These are phyloP conservation scores for Hesperophylax magnus DNA, from an alignment of 1,140 invertebrate genomes.

Conservation along the genomic window DNA sequence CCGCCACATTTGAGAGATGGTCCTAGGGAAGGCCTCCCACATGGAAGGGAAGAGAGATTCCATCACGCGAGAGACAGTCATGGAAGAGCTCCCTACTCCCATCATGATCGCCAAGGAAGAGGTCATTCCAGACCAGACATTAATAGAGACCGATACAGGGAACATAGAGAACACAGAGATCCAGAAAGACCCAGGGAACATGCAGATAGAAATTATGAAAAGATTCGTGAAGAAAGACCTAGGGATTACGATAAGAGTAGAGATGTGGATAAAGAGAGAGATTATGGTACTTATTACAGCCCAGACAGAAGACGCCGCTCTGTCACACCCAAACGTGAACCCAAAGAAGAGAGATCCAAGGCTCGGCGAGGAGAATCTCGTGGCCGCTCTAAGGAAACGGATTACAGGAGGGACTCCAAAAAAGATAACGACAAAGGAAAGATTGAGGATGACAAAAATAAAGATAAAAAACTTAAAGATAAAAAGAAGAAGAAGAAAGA, in stretches of 20 bases:
- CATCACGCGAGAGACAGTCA: conserved; percentile 38
- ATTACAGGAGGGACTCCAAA: conserved; percentile 67
- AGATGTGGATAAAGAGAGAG: conserved; percentile 56
- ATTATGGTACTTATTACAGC: conserved; percentile 45
- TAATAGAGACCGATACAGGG: conserved; percentile 39
- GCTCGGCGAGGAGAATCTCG: conserved; percentile 66
- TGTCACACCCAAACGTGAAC: conserved; percentile 62
- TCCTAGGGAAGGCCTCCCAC: conserved; percentile 40
- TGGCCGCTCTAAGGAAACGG: conserved; percentile 63
- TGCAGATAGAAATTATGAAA: conserved; percentile 45
- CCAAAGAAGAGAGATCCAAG: conserved; percentile 62
- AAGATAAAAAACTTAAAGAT: conserved; percentile 63
- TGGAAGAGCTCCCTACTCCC: conserved; percentile 4
- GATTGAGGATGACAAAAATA: conserved; percentile 59
- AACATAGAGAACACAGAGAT: conserved; percentile 40
- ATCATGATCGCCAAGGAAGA: conserved; percentile 39
- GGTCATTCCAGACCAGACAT: conserved; percentile 32
- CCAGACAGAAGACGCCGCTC: conserved; percentile 59
- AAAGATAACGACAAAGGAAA: conserved; percentile 68
- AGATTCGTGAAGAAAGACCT: conserved; percentile 64
- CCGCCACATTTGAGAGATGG: conserved; percentile 28
- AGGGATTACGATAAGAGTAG: conserved; percentile 64
- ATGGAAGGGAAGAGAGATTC: conserved; percentile 19
- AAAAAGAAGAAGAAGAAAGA: conserved; percentile 67
- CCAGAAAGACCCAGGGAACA: conserved; percentile 45